Evolutionary conservation across 2,888 invertebrate species (phyloP).

Genomic region (Notocelia uddmanniana): DNA sequence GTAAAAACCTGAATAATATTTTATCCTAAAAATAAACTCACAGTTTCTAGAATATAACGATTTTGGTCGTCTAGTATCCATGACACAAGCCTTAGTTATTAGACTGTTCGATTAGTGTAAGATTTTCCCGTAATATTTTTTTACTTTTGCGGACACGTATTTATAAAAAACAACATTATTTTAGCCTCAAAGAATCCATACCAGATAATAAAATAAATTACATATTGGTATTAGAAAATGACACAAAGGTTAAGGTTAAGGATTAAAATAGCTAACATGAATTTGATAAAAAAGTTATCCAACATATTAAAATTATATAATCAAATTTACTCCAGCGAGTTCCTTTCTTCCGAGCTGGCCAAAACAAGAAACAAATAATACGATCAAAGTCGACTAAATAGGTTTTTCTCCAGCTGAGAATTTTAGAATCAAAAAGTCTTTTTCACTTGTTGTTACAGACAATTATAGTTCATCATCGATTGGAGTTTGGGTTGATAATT

Average conservation of each 20-base stretch:
- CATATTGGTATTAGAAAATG: no score
- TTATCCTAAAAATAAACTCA: background rate
- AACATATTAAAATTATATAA: slow-evolving; percentile 14
- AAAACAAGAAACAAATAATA: slow-evolving; percentile 82
- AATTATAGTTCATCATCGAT: slow-evolving; percentile 52
- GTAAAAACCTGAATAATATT: background rate
- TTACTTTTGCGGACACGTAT: background rate
- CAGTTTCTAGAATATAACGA: background rate
- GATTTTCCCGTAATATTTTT: no score
- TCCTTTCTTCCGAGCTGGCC: slow-evolving; percentile 59
- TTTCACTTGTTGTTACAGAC: slow-evolving; percentile 39
- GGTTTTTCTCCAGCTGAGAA: slow-evolving; percentile 74
- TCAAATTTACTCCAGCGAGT: slow-evolving; percentile 53
- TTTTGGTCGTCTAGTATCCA: no score
- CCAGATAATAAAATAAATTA: no score
- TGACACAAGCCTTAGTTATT: no score
- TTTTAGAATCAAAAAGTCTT: slow-evolving; percentile 53
- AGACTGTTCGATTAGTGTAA: no score
- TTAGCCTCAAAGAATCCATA: no score
- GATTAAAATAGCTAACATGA: background rate
- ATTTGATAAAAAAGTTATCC: background rate
- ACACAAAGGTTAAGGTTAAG: no score
- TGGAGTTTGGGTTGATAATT: slow-evolving; percentile 57
- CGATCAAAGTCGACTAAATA: slow-evolving; percentile 83
- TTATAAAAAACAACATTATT: background rate